These are phyloP conservation scores for Amorpha juglandis DNA, from an alignment of 2,888 invertebrate genomes.

Conservation along the genomic window DNA sequence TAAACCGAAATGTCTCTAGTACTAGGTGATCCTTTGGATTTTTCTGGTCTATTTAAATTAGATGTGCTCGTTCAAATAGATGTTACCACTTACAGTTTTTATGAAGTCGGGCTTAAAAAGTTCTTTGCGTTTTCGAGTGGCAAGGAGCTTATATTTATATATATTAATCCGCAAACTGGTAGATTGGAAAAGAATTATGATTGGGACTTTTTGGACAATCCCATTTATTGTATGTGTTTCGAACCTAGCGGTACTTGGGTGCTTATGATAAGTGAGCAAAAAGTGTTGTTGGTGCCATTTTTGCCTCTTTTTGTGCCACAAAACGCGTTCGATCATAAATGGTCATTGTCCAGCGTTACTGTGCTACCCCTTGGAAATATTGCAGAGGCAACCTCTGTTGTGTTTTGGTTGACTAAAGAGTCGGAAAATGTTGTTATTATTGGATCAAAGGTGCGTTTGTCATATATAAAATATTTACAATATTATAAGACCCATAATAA, in stretches of 20 bases:
- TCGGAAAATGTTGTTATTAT: constrained; percentile 88
- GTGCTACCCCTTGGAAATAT: constrained; percentile 69
- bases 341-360: constrained; percentile 78
- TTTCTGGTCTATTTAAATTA: constrained; percentile 77
- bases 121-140: constrained; percentile 75
- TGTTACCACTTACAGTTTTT: constrained; percentile 69
- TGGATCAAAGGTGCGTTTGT: constrained; percentile 85
- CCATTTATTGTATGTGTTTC: constrained; percentile 90
- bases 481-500: background rate
- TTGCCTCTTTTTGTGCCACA: constrained; percentile 75
- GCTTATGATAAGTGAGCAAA: constrained; percentile 84
- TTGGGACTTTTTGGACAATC: constrained; percentile 79
- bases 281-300: constrained; percentile 78
- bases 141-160: constrained; percentile 71
- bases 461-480: background rate
- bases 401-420: constrained; percentile 91
- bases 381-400: constrained; percentile 84
- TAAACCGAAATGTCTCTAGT: constrained; percentile 60
- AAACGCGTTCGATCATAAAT: constrained; percentile 74
- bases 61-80: constrained; percentile 75
- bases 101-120: constrained; percentile 78
- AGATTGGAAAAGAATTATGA: constrained; percentile 71
- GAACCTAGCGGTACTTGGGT: constrained; percentile 93
- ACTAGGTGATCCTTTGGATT: constrained; percentile 66
- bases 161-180: constrained; percentile 67